Percentiles rank a stretch among this genome's conserved stretches.
These are phyloP conservation scores for Heliconius hermathena DNA, from an alignment of 1,140 invertebrate genomes.

Conservation along the genomic window DNA sequence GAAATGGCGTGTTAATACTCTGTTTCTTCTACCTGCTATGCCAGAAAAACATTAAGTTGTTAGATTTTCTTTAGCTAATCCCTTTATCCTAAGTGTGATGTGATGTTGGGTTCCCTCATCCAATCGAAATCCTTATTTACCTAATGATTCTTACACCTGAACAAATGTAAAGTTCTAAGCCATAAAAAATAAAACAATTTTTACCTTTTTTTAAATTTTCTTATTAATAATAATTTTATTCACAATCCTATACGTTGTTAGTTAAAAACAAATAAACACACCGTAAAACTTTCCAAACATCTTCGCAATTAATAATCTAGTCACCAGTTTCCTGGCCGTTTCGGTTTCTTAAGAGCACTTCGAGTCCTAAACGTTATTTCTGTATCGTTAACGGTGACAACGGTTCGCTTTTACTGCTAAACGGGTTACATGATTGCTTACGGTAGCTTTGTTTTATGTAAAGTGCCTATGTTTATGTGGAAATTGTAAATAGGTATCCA, in stretches of 20 bases:
- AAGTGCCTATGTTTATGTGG: background rate
- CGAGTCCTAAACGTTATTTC: conserved; percentile 36
- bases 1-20: too few relatives aligned
- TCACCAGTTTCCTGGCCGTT: conserved; percentile 30
- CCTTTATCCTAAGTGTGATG: too few relatives aligned
- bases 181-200: too few relatives aligned
- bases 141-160: too few relatives aligned
- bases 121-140: too few relatives aligned
- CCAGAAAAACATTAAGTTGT: too few relatives aligned
- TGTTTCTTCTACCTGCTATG: too few relatives aligned
- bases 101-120: too few relatives aligned
- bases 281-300: conserved; percentile 27
- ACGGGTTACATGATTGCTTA: conserved; percentile 37
- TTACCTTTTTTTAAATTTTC: too few relatives aligned
- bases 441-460: conserved; percentile 36
- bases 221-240: background rate
- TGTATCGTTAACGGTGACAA: conserved; percentile 42
- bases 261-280: conserved; percentile 20
- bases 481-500: background rate
- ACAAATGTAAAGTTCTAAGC: too few relatives aligned
- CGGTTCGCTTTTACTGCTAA: conserved; percentile 41
- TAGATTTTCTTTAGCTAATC: too few relatives aligned
- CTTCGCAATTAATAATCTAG: conserved; percentile 33
- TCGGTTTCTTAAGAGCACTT: conserved; percentile 30
- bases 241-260: background rate